A percentile compares a stretch with the other conserved stretches of the same genome.
Conservation (phyloP, 2,888 invertebrate species). For the Leptinotarsa rubiginosa region DNA sequence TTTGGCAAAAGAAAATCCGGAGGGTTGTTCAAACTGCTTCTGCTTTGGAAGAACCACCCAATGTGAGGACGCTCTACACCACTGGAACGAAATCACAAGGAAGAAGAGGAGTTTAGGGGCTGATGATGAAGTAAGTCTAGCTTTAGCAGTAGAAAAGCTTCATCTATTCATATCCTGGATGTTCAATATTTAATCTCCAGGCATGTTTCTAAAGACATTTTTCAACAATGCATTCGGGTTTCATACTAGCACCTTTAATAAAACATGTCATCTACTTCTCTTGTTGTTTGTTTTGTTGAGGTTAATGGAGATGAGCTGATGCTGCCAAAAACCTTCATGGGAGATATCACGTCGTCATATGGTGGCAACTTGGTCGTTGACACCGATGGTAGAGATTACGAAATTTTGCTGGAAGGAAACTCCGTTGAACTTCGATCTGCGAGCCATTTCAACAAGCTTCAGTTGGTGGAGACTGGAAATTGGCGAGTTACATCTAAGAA, state of each 20-base stretch:
- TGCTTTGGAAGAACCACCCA: constrained; percentile 89
- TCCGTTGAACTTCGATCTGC: constrained; percentile 67
- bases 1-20: constrained; percentile 78
- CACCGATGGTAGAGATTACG: constrained; percentile 72
- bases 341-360: constrained; percentile 92
- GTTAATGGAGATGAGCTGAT: constrained; percentile 36
- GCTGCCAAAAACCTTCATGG: constrained; percentile 84
- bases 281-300: constrained; percentile 15
- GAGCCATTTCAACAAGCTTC: constrained; percentile 61
- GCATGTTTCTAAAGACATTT: too few species aligned
- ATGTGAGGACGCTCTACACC: constrained; percentile 84
- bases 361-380: constrained; percentile 88
- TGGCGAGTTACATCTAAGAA: constrained; percentile 71
- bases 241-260: too few species aligned
- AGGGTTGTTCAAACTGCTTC: constrained; percentile 95
- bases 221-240: too few species aligned
- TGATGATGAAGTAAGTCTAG: constrained; percentile 62
- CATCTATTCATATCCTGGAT: too few species aligned
- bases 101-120: constrained; percentile 61
- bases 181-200: too few species aligned
- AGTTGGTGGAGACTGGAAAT: constrained; percentile 78
- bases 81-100: constrained; percentile 82
- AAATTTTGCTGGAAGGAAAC: constrained; percentile 82
- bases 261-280: neutral
- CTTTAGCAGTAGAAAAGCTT: neutral